These are phyloP conservation scores for Microplitis mediator DNA, from an alignment of 1,140 invertebrate species.

Conservation along the genomic window DNA sequence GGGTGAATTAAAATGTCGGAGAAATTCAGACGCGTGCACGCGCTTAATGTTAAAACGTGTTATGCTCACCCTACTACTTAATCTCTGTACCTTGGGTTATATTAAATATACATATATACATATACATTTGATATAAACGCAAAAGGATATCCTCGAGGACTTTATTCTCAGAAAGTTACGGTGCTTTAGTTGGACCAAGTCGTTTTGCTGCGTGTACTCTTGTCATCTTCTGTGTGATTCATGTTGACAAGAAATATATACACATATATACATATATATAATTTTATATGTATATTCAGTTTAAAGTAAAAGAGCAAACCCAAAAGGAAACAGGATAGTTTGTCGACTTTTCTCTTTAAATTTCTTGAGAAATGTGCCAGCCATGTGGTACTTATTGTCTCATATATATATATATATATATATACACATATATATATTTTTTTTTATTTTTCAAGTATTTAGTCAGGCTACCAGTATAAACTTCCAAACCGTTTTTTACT, in stretches of 20 bases:
- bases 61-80: neutral
- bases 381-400: neutral
- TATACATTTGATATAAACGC: neutral
- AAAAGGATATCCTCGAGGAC: constrained; percentile 15
- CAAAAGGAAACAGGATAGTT: neutral
- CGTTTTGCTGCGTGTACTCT: neutral
- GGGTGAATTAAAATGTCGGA: constrained; percentile 34
- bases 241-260: neutral
- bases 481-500: too few species aligned
- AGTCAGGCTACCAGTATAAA: neutral
- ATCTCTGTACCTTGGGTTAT: neutral
- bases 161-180: neutral
- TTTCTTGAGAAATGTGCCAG: neutral
- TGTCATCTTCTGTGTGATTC: neutral
- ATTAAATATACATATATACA: neutral
- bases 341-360: neutral
- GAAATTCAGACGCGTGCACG: constrained; percentile 10
- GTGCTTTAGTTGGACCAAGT: neutral
- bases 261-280: neutral
- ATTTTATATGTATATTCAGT: neutral
- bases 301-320: neutral
- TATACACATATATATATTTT: neutral
- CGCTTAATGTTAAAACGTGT: neutral
- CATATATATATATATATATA: neutral
- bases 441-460: neutral